Evolutionary conservation across 2,888 invertebrate genomes (phyloP).

Genomic region (Mayetiola destructor): DNA sequence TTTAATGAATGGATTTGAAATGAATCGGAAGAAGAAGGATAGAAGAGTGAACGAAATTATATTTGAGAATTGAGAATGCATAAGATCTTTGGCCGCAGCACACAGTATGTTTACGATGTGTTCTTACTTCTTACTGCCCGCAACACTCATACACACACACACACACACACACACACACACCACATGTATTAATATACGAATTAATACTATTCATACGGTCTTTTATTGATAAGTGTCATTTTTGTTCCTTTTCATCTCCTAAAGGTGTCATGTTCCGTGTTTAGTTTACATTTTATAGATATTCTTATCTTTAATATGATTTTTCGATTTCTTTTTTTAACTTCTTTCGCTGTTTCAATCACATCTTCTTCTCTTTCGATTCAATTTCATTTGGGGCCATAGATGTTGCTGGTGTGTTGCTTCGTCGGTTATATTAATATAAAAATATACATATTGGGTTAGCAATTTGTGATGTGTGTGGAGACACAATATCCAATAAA

Average conservation of each 20-base stretch:
- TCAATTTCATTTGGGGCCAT: no score
- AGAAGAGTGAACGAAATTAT: neutral
- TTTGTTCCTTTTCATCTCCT: slow-evolving; percentile 5
- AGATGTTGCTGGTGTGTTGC: no score
- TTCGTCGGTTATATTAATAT: no score
- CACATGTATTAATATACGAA: no score
- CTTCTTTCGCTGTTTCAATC: no score
- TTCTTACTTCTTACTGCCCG: no score
- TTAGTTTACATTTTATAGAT: slow-evolving; percentile 14
- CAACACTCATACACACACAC: no score
- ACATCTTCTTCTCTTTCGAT: no score
- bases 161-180: neutral
- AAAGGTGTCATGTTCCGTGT: slow-evolving; percentile 13
- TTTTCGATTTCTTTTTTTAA: neutral
- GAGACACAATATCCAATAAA: no score
- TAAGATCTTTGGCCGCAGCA: slow-evolving; percentile 5
- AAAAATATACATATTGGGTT: no score
- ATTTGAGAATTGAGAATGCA: slow-evolving; percentile 6
- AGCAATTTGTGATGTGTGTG: no score
- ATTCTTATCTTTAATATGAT: slow-evolving; percentile 13
- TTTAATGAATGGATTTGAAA: neutral
- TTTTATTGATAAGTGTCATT: slow-evolving; percentile 8
- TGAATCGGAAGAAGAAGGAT: neutral
- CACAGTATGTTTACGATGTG: slow-evolving; percentile 7
- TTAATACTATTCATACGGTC: slow-evolving; percentile 2